Conservation (phyloP, 2,797 vertebrate species). For the Podarcis siculus region DNA sequence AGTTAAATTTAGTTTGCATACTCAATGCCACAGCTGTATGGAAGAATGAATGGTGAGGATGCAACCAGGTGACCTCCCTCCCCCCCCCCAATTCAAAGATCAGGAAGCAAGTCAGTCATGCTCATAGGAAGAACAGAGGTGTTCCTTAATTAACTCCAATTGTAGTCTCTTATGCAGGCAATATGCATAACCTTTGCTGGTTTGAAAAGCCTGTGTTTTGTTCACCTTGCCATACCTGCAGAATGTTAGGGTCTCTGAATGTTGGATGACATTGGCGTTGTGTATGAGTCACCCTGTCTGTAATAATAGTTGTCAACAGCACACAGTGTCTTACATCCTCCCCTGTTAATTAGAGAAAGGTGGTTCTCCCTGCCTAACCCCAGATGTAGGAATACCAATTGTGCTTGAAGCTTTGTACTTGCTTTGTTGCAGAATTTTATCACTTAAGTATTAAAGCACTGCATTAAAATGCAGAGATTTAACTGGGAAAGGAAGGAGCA, state of each 20-base stretch:
- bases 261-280: constrained; percentile 11
- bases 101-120: not conserved
- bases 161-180: not conserved
- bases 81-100: not conserved
- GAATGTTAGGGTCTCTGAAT: constrained; percentile 6
- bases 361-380: not conserved
- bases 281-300: not conserved
- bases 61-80: not conserved
- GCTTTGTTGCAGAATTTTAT: constrained; percentile 12
- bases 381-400: constrained; percentile 40
- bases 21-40: not conserved
- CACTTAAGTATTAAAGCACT: constrained; percentile 11
- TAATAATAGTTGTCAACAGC: constrained; percentile 22
- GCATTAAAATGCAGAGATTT: constrained; percentile 4
- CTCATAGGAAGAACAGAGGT: not conserved
- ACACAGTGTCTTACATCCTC: constrained; percentile 35
- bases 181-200: not conserved
- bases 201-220: not conserved
- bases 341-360: constrained; percentile 45
- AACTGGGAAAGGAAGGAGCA: constrained; percentile 23
- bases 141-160: not conserved
- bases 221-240: constrained; percentile 30
- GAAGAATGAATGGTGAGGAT: not conserved
- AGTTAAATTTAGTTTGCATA: not conserved
- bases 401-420: constrained; percentile 21